Conservation (phyloP, 2,113 vertebrate species). For the Guaruba guarouba region DNA sequence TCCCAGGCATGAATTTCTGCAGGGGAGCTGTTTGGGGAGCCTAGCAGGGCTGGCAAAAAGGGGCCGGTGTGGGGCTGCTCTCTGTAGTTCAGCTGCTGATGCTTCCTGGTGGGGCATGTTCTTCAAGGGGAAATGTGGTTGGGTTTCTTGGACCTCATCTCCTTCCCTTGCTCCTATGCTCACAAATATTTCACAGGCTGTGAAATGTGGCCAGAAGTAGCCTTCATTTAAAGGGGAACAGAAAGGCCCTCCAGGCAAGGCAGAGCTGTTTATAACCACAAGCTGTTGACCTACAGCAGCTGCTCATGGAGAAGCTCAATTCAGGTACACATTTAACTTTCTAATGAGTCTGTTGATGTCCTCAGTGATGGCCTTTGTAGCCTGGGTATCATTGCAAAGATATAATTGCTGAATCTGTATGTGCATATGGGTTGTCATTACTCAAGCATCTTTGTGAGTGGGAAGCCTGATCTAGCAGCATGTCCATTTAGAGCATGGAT, state of each 20-base stretch:
- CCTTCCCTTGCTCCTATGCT: constrained; percentile 20
- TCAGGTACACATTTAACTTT: constrained; percentile 15
- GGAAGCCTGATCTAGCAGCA: neutral
- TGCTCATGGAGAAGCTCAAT: constrained; percentile 26
- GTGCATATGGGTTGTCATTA: neutral
- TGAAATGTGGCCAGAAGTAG: neutral
- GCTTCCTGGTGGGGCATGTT: neutral
- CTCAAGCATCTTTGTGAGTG: neutral
- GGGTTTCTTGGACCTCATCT: constrained; percentile 31
- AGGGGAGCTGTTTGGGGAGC: neutral
- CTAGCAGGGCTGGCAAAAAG: neutral
- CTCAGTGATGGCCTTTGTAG: neutral
- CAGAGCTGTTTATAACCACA: neutral
- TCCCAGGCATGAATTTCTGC: neutral
- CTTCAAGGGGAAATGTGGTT: constrained; percentile 38
- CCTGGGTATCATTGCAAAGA: neutral
- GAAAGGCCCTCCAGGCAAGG: neutral
- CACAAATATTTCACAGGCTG: neutral
- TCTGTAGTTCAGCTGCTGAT: neutral
- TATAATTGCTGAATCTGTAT: neutral
- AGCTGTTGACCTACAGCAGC: neutral
- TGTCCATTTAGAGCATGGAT: neutral
- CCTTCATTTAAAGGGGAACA: neutral
- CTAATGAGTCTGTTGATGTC: neutral
- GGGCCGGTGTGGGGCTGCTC: accelerated